Evolutionary conservation across 2,113 vertebrate species (phyloP).

Genomic region (Eublepharis macularius): DNA sequence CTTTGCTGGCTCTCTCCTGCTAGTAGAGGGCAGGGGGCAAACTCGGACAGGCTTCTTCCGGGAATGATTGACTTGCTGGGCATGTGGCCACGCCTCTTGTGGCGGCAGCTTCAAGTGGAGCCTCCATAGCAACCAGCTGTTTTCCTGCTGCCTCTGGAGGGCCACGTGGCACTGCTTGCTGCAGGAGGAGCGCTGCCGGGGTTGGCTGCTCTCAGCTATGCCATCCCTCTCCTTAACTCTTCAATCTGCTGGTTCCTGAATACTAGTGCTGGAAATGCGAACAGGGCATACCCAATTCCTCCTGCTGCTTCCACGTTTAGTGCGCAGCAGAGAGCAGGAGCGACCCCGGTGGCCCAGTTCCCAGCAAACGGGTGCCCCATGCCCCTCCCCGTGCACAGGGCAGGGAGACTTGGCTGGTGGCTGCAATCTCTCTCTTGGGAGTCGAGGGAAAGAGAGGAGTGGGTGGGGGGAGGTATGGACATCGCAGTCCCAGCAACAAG

Average conservation of each 20-base stretch:
- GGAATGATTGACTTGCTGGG: neutral
- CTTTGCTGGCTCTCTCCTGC: neutral
- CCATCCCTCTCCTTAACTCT: neutral
- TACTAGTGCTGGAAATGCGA: neutral
- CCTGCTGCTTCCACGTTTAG: neutral
- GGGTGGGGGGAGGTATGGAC: neutral
- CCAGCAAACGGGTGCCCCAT: neutral
- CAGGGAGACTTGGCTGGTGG: neutral
- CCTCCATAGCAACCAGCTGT: neutral
- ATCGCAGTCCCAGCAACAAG: neutral
- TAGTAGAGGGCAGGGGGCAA: neutral
- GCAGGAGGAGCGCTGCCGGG: neutral
- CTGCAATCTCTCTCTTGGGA: neutral
- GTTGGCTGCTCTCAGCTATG: neutral
- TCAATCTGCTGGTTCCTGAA: conserved; percentile 29
- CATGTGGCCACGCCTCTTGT: too few species aligned
- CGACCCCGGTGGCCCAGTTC: neutral
- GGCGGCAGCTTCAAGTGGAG: neutral
- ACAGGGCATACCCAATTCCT: neutral
- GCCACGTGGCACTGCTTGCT: neutral
- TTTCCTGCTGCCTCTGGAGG: neutral
- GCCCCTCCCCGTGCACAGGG: neutral
- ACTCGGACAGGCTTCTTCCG: too few species aligned
- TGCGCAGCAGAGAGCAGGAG: neutral
- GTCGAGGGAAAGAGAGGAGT: neutral